These are phyloP conservation scores for Nerophis lumbriciformis DNA, from an alignment of 2,113 vertebrate genomes.

Conservation along the genomic window DNA sequence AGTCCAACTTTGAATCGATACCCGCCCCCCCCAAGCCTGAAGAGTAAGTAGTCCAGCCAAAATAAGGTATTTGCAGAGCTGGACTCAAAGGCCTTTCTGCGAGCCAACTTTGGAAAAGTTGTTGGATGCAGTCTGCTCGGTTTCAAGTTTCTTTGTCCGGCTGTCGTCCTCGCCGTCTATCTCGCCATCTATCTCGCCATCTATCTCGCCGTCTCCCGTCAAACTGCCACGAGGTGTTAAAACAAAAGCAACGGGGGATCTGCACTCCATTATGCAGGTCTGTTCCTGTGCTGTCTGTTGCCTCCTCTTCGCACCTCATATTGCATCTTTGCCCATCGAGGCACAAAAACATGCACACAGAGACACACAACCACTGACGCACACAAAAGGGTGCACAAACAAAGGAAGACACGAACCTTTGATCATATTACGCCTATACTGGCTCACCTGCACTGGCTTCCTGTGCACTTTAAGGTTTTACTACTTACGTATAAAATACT, in stretches of 20 bases:
- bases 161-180: constrained; percentile 48
- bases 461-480: too few species aligned
- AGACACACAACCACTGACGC: constrained; percentile 14
- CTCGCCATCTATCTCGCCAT: constrained; percentile 25
- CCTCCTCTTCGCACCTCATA: constrained; percentile 93
- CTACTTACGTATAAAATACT: too few species aligned
- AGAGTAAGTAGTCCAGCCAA: constrained; percentile 50
- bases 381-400: constrained; percentile 8
- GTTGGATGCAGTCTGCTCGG: constrained; percentile 77
- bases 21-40: constrained; percentile 55
- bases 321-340: constrained; percentile 85
- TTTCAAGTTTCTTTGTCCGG: constrained; percentile 70
- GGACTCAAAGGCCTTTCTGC: constrained; percentile 57
- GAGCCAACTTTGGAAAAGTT: constrained; percentile 52
- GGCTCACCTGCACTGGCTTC: too few species aligned
- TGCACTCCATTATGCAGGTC: constrained; percentile 88
- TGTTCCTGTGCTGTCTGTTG: constrained; percentile 87
- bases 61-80: constrained; percentile 64
- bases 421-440: too few species aligned
- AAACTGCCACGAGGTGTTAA: constrained; percentile 85
- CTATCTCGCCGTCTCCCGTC: constrained; percentile 15
- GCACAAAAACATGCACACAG: constrained; percentile 15
- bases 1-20: constrained; percentile 68
- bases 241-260: constrained; percentile 78
- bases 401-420: constrained; percentile 16